A percentile compares a stretch with the other conserved stretches of the same genome.
Conservation (phyloP, 2,888 invertebrate species). For the Epirrhoe tristata region DNA sequence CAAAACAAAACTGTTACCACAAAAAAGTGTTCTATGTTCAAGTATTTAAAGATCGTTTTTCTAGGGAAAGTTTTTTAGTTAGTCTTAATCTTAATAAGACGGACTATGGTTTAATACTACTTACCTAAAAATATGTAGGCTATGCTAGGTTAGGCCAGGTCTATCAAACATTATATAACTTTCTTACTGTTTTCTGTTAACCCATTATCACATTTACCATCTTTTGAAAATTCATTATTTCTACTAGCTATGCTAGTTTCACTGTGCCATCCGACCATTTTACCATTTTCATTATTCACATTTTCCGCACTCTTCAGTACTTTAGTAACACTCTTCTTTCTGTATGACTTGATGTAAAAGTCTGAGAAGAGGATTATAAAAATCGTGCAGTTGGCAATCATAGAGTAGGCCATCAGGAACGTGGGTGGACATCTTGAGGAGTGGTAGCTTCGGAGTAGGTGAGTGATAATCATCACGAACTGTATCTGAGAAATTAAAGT, state of each 20-base stretch:
- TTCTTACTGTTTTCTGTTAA: not conserved
- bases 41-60: too few relatives aligned
- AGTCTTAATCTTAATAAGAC: too few relatives aligned
- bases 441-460: constrained; percentile 38
- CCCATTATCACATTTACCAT: not conserved
- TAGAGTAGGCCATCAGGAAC: constrained; percentile 6
- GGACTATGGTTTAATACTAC: too few relatives aligned
- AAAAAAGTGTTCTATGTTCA: too few relatives aligned
- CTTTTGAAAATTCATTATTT: not conserved
- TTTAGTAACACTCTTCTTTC: not conserved
- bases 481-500: constrained; percentile 19
- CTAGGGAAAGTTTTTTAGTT: too few relatives aligned
- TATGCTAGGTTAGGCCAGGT: too few relatives aligned
- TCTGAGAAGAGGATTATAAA: constrained; percentile 22
- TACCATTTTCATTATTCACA: not conserved
- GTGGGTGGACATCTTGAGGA: constrained; percentile 33
- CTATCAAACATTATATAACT: not conserved
- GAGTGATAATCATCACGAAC: constrained; percentile 22
- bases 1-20: too few relatives aligned
- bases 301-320: not conserved
- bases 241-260: not conserved
- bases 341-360: constrained; percentile 23
- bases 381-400: constrained; percentile 3
- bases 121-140: too few relatives aligned
- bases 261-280: not conserved